These are phyloP conservation scores for Trematocara caparti DNA, from an alignment of 2,797 vertebrate genomes.

Conservation along the genomic window DNA sequence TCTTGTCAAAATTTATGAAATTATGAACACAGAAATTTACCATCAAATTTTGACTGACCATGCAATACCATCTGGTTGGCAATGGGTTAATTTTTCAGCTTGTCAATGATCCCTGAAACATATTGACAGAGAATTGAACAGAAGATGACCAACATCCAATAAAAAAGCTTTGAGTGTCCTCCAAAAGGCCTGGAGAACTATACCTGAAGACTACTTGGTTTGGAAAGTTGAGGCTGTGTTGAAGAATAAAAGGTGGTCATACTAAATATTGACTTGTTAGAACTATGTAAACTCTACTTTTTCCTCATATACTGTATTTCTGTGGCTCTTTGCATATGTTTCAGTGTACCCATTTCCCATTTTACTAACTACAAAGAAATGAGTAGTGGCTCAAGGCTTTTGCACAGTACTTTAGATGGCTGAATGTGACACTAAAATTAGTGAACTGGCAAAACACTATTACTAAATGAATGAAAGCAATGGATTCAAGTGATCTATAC, in stretches of 20 bases:
- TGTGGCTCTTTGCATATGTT: not conserved
- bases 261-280: not conserved
- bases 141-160: not conserved
- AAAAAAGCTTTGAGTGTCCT: not conserved
- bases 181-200: not conserved
- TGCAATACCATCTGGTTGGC: not conserved
- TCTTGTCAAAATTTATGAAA: not conserved
- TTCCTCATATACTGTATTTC: not conserved
- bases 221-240: not conserved
- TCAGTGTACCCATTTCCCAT: not conserved
- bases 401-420: not conserved
- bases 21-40: not conserved
- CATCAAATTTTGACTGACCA: not conserved
- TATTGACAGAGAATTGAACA: not conserved
- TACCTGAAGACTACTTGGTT: not conserved
- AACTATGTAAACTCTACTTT: not conserved
- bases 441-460: not conserved
- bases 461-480: not conserved
- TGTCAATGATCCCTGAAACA: not conserved
- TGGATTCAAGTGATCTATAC: not conserved
- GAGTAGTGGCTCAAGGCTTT: not conserved
- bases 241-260: not conserved
- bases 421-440: not conserved
- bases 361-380: not conserved
- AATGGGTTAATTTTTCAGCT: not conserved